Base-by-base conservation (phyloP, 2,113 vertebrate genomes). In the Lagenorhynchus albirostris region DNA sequence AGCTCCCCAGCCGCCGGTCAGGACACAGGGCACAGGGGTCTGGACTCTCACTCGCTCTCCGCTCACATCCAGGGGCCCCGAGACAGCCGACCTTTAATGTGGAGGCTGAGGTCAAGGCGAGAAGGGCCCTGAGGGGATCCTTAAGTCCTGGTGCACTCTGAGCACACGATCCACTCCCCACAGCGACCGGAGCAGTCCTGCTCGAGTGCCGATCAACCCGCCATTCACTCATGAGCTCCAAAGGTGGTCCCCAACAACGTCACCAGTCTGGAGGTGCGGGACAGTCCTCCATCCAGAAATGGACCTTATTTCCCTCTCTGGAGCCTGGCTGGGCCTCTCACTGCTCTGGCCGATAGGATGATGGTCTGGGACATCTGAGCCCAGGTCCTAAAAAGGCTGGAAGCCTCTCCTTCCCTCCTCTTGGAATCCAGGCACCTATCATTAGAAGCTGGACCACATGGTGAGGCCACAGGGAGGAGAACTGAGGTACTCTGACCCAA, bases 281-380 rank as follows among this genome's bases (percentile, higher is more conserved):
- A 21, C 11, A 5, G 12, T 31, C 4, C 21, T 58, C 41, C 0
- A 0, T 2, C 93, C 63, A 31, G 68, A 55, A 21, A n/a, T 0
- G 0, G 41, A 53, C 7, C 20, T 41, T 33, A 21, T 29, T 29
- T 36, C 38, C 47, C 38, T 25, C 26, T 53, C 38, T 44, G 14
- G 10, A 77, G 71, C 47, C 55, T 2, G 8, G 36, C 13, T 25
- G 73, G 25, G 8, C 25, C 38, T 68, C 9, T 92, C 25, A 11
- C 68, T 17, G 83, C 83, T 73, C 58, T 31, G 33, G 63, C 53
- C 63, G 31, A 29, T 3, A 15, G 8, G 20, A 4, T 60, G 12
- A 60, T 2, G 47, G 77, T 47, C 71, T 67, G 70, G 17, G 20
- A 50, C 50, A 21, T 6, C 77, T 53, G 68, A 60, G 33, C 38